A percentile compares a stretch with the other conserved stretches of the same genome.
Conservation (phyloP, 2,888 invertebrate species). For the Philereme transversata region DNA sequence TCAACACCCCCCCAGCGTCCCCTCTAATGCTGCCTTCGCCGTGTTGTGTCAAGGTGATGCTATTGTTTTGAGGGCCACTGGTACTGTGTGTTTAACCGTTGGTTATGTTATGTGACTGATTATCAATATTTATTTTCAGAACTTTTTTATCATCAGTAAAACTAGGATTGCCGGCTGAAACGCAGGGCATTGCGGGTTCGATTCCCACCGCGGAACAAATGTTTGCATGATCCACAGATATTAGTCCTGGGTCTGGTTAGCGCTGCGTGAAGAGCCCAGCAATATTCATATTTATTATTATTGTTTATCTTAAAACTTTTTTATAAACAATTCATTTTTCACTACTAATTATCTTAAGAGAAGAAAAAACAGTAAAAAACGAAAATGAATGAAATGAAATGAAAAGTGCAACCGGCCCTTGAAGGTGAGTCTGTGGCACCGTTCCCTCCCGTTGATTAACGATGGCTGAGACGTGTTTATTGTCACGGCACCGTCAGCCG, state of each 20-base stretch:
- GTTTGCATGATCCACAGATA: too few relatives aligned
- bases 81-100: slow-evolving; percentile 11
- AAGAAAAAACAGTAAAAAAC: not conserved
- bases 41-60: slow-evolving; percentile 78
- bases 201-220: too few relatives aligned
- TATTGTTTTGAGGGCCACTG: slow-evolving; percentile 59
- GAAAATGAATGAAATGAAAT: too few relatives aligned
- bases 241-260: too few relatives aligned
- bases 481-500: slow-evolving; percentile 61
- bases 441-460: slow-evolving; percentile 71
- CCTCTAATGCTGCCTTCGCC: slow-evolving; percentile 44
- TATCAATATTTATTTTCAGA: too few relatives aligned
- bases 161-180: too few relatives aligned
- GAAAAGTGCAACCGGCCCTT: slow-evolving; percentile 38
- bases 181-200: too few relatives aligned
- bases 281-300: too few relatives aligned
- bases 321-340: too few relatives aligned
- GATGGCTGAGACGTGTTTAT: slow-evolving; percentile 76
- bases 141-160: too few relatives aligned
- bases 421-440: slow-evolving; percentile 59
- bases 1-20: slow-evolving; percentile 39
- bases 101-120: slow-evolving; percentile 14
- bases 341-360: not conserved
- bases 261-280: too few relatives aligned
- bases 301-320: too few relatives aligned